phyloP scores from a whole-genome alignment of 2,888 invertebrate genomes.

The Idaea aversata region DNA sequence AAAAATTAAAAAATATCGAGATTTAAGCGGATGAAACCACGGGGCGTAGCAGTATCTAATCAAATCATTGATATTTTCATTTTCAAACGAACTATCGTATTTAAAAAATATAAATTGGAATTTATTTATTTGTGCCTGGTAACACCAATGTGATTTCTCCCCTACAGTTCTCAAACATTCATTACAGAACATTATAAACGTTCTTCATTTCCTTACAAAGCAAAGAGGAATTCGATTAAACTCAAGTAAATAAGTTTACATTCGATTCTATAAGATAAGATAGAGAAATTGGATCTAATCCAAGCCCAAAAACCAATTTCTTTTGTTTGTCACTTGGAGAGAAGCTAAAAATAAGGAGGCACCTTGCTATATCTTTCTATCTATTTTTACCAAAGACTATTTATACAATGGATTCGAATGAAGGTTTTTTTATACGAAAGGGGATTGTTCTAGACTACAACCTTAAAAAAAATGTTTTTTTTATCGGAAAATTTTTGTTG shows the following conservation, averaged over 20 bases:
- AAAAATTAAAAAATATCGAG: no score
- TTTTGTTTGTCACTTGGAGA: slow-evolving; percentile 36
- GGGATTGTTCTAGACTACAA: no score
- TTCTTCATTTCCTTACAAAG: not conserved
- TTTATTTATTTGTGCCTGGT: no score
- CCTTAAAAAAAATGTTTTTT: no score
- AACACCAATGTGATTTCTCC: no score
- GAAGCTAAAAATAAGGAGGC: not conserved
- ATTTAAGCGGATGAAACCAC: no score
- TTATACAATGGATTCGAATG: not conserved
- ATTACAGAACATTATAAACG: not conserved
- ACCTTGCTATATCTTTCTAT: not conserved
- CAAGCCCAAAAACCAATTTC: slow-evolving; percentile 35
- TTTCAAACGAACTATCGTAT: no score
- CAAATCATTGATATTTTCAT: no score
- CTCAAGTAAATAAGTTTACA: not conserved
- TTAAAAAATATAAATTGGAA: no score
- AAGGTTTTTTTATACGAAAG: not conserved
- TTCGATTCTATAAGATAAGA: not conserved
- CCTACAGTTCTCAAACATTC: no score
- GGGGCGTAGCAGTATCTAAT: no score
- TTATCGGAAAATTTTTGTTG: no score
- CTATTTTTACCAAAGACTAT: not conserved
- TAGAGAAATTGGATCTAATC: slow-evolving; percentile 26
- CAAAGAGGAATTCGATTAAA: not conserved